Evolutionary conservation across 2,888 invertebrate species (phyloP).

Genomic region (Brachylomia viminalis): DNA sequence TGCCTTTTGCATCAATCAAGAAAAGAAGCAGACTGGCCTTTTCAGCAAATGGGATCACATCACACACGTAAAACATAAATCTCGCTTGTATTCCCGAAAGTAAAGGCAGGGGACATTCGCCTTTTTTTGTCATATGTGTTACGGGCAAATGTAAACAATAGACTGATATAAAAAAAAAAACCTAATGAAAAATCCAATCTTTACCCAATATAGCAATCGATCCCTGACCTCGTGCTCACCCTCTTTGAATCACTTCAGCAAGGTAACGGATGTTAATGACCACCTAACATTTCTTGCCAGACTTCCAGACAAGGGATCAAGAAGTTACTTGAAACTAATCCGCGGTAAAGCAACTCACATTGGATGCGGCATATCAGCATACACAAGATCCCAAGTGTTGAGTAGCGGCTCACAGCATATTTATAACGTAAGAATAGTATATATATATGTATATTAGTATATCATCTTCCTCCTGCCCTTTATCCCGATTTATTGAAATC

Average conservation of each 20-base stretch:
- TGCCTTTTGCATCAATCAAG: too few species aligned
- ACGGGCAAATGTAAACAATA: too few species aligned
- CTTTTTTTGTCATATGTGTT: too few species aligned
- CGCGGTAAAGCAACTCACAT: conserved; percentile 52
- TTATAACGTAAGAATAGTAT: conserved; percentile 46
- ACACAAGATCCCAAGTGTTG: conserved; percentile 37
- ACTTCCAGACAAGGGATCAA: conserved; percentile 24
- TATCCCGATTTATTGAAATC: not conserved
- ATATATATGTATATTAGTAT: not conserved
- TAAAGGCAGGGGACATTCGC: too few species aligned
- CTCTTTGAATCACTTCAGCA: not conserved
- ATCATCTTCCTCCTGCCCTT: not conserved
- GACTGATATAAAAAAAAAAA: too few species aligned
- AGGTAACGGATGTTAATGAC: not conserved
- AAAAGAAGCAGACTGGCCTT: too few species aligned
- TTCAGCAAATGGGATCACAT: too few species aligned
- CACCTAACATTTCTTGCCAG: not conserved
- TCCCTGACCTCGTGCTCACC: too few species aligned
- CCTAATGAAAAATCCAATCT: too few species aligned
- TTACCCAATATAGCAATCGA: too few species aligned
- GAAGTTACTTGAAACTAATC: conserved; percentile 41
- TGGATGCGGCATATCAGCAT: conserved; percentile 55
- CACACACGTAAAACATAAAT: too few species aligned
- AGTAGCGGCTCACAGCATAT: conserved; percentile 16
- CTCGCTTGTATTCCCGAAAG: too few species aligned